Base-by-base conservation (phyloP, 1,140 invertebrate genomes). In the Drosophila willistoni region DNA sequence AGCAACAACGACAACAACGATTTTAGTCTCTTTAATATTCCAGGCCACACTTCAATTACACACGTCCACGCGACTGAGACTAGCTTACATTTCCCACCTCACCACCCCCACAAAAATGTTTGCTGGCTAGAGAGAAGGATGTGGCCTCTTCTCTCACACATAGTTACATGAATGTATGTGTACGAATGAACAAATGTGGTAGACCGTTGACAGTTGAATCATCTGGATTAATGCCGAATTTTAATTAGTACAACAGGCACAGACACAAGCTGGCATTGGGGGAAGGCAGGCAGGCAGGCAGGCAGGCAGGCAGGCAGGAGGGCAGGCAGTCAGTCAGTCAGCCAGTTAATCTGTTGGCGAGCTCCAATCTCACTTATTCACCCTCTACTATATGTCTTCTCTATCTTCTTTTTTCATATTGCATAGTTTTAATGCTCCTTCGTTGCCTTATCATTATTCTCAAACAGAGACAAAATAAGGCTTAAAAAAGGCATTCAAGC, bases 191-290 rank as follows among this genome's bases (percentile, higher is more conserved):
- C 19, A 54, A 19, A 55, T 7, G 29, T 13, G 54, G 69, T 64
- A 57, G 63, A 41, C 44, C 71, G 84, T 81, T 86, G 83, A 89
- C 84, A 89, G 85, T 80, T 84, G 85, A 90, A 90, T 89, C 84
- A 89, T 89, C 80, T 79, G 89, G 87, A 90, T 90, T 90, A 90
- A 89, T 90, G 83, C 78, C 77, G 87, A 90, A 90, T 90, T 90
- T 91, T 90, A 90, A 90, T 90, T 90, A 90, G 81, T 84, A 81
- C 89, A 77, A 80, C 77, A 71, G 68, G 63, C 70, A 69, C 70
- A 62, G 54, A 55, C 17, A 12, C 22, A 29, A 39, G 13, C 56
- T 25, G 25, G 25, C 25, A 25, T 7, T 22, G 19, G 19, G 3
- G 3, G 22, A 4, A 25, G 44, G 19, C 29, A 44, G 7, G 7